Evolutionary conservation across 2,113 vertebrate genomes (phyloP).

Genomic region (Notiomystis cincta): DNA sequence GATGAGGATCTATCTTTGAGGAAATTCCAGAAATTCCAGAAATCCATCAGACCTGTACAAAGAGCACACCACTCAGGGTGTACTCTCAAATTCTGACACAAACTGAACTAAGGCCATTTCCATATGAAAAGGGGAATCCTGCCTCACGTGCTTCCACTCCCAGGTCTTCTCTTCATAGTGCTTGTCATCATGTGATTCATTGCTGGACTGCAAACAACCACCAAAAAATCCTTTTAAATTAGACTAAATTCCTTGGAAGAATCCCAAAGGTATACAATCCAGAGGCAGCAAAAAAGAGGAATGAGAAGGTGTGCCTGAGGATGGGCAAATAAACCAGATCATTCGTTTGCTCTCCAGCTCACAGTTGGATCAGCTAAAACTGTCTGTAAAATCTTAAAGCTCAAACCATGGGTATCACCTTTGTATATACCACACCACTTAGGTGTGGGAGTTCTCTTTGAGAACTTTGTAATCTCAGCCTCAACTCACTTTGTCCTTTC

Average conservation of each 20-base stretch:
- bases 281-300: background rate
- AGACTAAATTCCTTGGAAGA: background rate
- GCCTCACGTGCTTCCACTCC: background rate
- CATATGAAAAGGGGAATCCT: background rate
- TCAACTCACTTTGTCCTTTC: background rate
- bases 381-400: background rate
- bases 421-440: background rate
- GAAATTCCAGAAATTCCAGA: background rate
- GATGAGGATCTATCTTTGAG: background rate
- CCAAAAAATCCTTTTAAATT: background rate
- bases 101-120: background rate
- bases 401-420: background rate
- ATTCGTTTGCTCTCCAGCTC: background rate
- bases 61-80: background rate
- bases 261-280: background rate
- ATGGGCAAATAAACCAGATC: background rate
- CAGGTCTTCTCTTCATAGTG: background rate
- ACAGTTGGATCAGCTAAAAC: background rate
- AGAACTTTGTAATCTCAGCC: background rate
- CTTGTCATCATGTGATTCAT: background rate
- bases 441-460: background rate
- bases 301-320: background rate
- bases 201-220: background rate
- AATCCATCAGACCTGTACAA: background rate
- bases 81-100: background rate